Evolutionary conservation across 2,888 invertebrate species (phyloP).

Genomic region (Philonicus albiceps): DNA sequence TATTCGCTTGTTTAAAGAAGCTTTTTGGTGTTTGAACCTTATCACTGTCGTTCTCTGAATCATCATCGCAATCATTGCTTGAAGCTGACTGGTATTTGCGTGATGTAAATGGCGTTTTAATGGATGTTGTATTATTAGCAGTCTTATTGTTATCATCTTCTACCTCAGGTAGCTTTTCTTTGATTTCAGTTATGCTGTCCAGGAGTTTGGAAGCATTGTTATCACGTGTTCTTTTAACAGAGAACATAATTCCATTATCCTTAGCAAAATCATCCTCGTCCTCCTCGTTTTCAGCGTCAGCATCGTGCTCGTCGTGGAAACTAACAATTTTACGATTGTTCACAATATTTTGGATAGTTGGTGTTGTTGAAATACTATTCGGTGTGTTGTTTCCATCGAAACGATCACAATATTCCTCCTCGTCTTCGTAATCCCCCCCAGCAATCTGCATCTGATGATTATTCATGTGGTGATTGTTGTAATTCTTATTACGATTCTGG

Average conservation of each 20-base stretch:
- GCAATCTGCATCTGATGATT: slow-evolving; percentile 23
- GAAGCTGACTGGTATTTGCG: slow-evolving; percentile 23
- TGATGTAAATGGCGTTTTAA: slow-evolving; percentile 21
- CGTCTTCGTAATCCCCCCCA: slow-evolving; percentile 12
- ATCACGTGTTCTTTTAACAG: slow-evolving; percentile 39
- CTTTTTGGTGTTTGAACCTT: slow-evolving; percentile 41
- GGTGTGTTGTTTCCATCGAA: slow-evolving; percentile 45
- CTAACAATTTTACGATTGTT: slow-evolving; percentile 11
- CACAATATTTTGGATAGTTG: not conserved
- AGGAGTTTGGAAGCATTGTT: slow-evolving; percentile 51
- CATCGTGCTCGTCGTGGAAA: slow-evolving; percentile 38
- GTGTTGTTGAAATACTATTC: slow-evolving; percentile 40
- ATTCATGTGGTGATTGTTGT: slow-evolving; percentile 30
- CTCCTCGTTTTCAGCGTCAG: slow-evolving; percentile 44
- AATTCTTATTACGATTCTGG: slow-evolving; percentile 37
- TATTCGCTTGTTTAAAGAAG: slow-evolving; percentile 19
- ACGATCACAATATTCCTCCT: slow-evolving; percentile 42
- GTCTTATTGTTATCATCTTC: slow-evolving; percentile 55
- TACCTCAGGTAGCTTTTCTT: slow-evolving; percentile 62
- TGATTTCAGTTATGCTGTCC: slow-evolving; percentile 63
- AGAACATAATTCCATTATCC: slow-evolving; percentile 33
- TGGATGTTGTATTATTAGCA: slow-evolving; percentile 55
- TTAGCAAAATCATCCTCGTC: slow-evolving; percentile 31
- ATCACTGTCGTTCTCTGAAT: slow-evolving; percentile 47
- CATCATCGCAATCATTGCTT: slow-evolving; percentile 41